These are phyloP conservation scores for Thoracochromis brauschi DNA, from an alignment of 2,113 vertebrate species.

Conservation along the genomic window DNA sequence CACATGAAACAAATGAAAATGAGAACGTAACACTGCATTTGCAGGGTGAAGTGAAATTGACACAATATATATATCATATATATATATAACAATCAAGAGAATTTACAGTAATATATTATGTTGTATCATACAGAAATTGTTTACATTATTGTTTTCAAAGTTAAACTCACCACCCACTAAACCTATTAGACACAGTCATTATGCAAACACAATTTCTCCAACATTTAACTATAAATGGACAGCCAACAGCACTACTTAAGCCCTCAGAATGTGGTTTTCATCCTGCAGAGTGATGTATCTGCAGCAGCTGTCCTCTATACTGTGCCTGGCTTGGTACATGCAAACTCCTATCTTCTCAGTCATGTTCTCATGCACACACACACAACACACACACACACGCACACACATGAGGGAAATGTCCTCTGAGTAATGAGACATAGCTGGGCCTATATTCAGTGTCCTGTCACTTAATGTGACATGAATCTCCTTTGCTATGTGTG, in stretches of 20 bases:
- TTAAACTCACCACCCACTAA: background rate
- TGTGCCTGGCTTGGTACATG: background rate
- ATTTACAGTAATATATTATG: background rate
- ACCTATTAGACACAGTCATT: background rate
- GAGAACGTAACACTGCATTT: background rate
- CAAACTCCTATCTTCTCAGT: background rate
- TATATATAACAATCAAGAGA: background rate
- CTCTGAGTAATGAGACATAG: constrained; percentile 57
- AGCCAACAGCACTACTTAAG: background rate
- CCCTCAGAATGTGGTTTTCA: background rate
- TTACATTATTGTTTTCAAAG: background rate
- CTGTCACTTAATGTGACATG: constrained; percentile 59
- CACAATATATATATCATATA: background rate
- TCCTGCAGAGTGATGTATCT: background rate
- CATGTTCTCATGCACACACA: background rate
- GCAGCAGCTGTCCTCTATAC: background rate
- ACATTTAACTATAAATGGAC: background rate
- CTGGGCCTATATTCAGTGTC: constrained; percentile 44
- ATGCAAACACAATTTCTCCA: background rate
- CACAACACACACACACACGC: background rate
- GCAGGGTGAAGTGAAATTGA: background rate
- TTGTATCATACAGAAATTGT: background rate
- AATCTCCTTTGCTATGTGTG: constrained; percentile 55
- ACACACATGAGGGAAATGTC: background rate
- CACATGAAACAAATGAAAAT: background rate